phyloP scores from a whole-genome alignment of 1,140 invertebrate species.

The Battus philenor region DNA sequence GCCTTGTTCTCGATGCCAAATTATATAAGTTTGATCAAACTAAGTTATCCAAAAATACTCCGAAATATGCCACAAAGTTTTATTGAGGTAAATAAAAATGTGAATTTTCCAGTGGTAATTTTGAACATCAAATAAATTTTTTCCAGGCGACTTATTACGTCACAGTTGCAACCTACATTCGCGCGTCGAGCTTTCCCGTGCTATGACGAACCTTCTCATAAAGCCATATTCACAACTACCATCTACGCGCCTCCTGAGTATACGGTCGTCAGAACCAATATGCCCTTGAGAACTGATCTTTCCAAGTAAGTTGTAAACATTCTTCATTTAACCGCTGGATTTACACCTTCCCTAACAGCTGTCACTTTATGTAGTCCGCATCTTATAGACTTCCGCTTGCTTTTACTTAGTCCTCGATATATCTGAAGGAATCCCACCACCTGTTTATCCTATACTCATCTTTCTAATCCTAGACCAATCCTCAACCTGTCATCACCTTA shows the following conservation, averaged over 20 bases:
- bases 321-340: conserved; percentile 73
- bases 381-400: no score
- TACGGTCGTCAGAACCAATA: conserved; percentile 50
- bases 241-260: conserved; percentile 51
- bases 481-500: no score
- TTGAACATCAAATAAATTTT: conserved; percentile 3
- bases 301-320: conserved; percentile 39
- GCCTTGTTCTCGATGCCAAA: no score
- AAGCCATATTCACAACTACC: conserved; percentile 58
- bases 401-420: no score
- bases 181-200: conserved; percentile 91
- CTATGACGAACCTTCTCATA: conserved; percentile 90
- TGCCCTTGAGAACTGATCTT: conserved; percentile 38
- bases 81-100: neutral
- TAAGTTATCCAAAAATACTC: neutral
- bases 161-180: conserved; percentile 88
- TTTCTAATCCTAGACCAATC: no score
- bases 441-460: no score
- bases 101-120: neutral
- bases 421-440: no score
- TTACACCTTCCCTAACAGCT: conserved; percentile 88
- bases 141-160: conserved; percentile 82
- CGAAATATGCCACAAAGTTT: neutral
- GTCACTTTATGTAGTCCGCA: no score
- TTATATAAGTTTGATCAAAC: neutral